phyloP scores from a whole-genome alignment of 2,113 vertebrate species.

The Miniopterus natalensis region DNA sequence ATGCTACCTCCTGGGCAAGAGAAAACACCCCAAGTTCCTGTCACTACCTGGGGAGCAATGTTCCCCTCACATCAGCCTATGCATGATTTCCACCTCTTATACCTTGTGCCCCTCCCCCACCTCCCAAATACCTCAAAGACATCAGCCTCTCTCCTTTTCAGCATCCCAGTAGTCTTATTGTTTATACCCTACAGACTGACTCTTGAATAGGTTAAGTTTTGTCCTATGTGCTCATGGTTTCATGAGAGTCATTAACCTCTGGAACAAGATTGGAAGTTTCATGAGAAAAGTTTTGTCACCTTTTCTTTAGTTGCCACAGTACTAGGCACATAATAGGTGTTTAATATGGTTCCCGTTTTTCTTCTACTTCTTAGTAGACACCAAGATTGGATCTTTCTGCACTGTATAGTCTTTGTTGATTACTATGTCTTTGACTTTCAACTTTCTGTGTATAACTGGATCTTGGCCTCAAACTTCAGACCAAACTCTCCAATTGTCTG shows the following conservation, averaged over 20 bases:
- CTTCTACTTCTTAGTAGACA: not conserved
- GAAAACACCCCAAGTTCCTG: conserved; percentile 28
- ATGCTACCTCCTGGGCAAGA: not conserved
- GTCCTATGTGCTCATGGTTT: not conserved
- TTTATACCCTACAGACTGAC: not conserved
- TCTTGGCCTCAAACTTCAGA: not conserved
- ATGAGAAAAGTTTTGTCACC: not conserved
- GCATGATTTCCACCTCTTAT: not conserved
- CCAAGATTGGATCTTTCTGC: not conserved
- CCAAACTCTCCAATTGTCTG: not conserved
- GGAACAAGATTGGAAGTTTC: not conserved
- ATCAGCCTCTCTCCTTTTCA: not conserved
- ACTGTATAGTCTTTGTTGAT: not conserved
- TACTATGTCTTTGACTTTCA: not conserved
- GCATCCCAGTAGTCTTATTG: not conserved
- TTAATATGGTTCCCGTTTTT: not conserved
- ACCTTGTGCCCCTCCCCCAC: not conserved
- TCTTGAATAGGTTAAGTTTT: not conserved
- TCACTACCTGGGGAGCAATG: not conserved
- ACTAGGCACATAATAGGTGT: not conserved
- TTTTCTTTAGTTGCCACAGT: not conserved
- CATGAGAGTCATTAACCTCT: conserved; percentile 23
- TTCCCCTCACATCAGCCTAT: not conserved
- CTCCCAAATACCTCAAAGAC: not conserved
- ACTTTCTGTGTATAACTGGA: not conserved